Base-by-base conservation (phyloP, 1,140 invertebrate species). In the Drosophila tropicalis region DNA sequence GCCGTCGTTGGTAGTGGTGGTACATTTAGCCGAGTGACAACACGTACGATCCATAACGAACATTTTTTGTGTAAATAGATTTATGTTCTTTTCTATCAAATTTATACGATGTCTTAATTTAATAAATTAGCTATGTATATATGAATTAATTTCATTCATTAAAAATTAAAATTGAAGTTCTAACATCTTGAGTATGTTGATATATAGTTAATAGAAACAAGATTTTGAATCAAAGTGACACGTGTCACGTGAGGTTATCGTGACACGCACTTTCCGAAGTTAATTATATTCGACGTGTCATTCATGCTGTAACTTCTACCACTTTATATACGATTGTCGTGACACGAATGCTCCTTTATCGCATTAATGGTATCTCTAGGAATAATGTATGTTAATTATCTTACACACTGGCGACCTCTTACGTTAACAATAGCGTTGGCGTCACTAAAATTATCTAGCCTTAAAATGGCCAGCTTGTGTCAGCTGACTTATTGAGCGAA, bases 1-100 rank as follows among this genome's bases (percentile, higher is more conserved):
- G 79, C 72, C 58, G 65, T 22, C 40, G 47, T 32, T 10, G 58
- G 67, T 19, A 51, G n/a, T 15, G 34, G n/a, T 39, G 44, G 34
- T 39, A 86, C 76, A 41, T 71, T 62, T 71, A 56, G 44, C 72
- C 0, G 29, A 40, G 29, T 58, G 58, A 63, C 41, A 68, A 47
- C 36, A 39, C 62, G 17, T 22, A 51, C 44, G 17, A 22, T 51
- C 3, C 10, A 22, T 51, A 10, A 51, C 15, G 17, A 12, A 22
- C 10, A 19, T 51, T 12, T 1, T 13, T 36, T 12, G 4, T 10
- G 2, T 36, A 36, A 36, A 36, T 12, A 6, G 5, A 36, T 12
- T 12, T 36, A 10, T 36, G 7, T 0, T 10, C 9, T 36, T 10
- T 36, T 9, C 10, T 36, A 3, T 36, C 2, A 10, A 12, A 12